A percentile compares a stretch with the other conserved stretches of the same genome.
phyloP scores from a whole-genome alignment of 2,797 vertebrate species.

The Lacerta bilineata region DNA sequence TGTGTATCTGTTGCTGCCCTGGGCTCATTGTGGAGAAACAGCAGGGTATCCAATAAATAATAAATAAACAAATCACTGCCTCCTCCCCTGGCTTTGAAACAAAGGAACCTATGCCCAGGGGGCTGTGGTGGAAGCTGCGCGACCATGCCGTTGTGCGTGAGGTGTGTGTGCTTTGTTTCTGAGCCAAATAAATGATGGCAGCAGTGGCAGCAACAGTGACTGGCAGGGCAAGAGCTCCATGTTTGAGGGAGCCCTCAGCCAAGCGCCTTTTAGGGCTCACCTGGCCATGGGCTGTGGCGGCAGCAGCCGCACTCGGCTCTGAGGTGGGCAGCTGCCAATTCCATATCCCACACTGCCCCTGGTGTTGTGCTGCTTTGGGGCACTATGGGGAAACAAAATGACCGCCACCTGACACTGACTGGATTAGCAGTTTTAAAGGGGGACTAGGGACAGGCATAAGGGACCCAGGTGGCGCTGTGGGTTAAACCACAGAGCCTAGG shows the following conservation, averaged over 20 bases:
- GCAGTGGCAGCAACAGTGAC: background rate
- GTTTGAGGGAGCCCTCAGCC: no score
- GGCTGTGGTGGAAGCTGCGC: background rate
- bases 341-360: background rate
- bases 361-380: background rate
- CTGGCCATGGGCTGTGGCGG: no score
- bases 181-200: no score
- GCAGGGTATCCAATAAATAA: no score
- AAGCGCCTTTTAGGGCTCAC: background rate
- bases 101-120: background rate
- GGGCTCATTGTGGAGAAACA: no score
- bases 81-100: background rate
- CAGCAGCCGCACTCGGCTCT: background rate
- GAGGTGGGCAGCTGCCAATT: background rate
- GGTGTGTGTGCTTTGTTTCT: background rate
- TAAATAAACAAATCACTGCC: no score
- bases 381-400: background rate
- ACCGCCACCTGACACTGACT: background rate
- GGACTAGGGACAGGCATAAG: background rate
- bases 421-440: background rate
- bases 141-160: background rate
- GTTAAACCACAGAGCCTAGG: no score
- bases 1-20: no score
- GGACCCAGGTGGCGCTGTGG: no score
- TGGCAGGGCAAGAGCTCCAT: background rate